A percentile compares a stretch with the other conserved stretches of the same genome.
phyloP scores from a whole-genome alignment of 1,140 invertebrate species.

The Drosophila cardini region DNA sequence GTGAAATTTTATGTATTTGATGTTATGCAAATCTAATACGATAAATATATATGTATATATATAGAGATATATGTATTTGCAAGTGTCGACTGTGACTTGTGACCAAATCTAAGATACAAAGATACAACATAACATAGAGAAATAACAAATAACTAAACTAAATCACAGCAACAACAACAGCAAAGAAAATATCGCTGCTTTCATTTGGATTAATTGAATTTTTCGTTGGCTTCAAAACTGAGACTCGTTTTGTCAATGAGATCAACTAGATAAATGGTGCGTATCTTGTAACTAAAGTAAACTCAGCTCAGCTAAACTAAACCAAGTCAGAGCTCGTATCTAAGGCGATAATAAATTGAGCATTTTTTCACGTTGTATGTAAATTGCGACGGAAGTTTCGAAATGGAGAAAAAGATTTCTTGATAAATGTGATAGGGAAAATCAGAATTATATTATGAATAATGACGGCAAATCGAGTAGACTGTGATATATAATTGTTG shows the following conservation, averaged over 20 bases:
- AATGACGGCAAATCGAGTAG: conserved; percentile 5
- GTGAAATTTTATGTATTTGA: conserved; percentile 50
- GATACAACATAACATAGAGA: conserved; percentile 19
- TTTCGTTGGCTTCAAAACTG: conserved; percentile 40
- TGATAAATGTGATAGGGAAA: conserved; percentile 24
- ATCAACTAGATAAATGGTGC: conserved; percentile 81
- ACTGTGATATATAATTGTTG: no score
- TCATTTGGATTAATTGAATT: conserved; percentile 75
- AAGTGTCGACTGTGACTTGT: conserved; percentile 56
- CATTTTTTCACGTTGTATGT: conserved; percentile 29
- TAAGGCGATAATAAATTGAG: conserved; percentile 43
- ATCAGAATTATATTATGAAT: conserved; percentile 11
- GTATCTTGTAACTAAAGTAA: conserved; percentile 63
- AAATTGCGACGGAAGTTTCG: conserved; percentile 36
- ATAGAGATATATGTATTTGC: conserved; percentile 42
- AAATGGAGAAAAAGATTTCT: conserved; percentile 12
- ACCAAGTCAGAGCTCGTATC: background rate
- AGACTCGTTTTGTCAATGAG: conserved; percentile 73
- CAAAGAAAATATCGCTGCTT: conserved; percentile 42
- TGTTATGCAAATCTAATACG: conserved; percentile 45
- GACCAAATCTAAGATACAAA: conserved; percentile 34
- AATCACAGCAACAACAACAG: background rate
- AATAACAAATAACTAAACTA: conserved; percentile 20
- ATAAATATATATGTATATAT: conserved; percentile 14
- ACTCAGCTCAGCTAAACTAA: background rate